phyloP scores from a whole-genome alignment of 2,888 invertebrate species.

The Alitta virens region DNA sequence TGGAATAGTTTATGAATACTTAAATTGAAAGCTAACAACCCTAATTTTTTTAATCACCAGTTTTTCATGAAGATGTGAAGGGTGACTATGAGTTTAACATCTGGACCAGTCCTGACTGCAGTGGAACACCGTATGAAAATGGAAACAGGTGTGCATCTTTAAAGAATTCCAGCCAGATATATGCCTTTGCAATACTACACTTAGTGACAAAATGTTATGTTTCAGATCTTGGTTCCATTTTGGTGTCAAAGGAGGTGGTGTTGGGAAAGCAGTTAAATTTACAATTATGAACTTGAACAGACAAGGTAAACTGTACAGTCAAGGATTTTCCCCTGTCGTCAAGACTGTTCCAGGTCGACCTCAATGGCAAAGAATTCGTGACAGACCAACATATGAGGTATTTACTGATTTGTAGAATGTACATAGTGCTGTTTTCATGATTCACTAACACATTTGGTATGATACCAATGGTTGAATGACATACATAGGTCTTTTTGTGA shows the following conservation, averaged over 20 bases:
- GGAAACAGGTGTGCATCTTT: conserved; percentile 63
- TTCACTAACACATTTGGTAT: no score
- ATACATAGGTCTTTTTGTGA: no score
- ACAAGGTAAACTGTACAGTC: conserved; percentile 84
- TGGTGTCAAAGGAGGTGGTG: conserved; percentile 67
- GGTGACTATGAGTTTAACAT: conserved; percentile 78
- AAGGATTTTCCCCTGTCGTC: conserved; percentile 63
- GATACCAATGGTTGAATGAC: no score
- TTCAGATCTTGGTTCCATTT: conserved; percentile 87
- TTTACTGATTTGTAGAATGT: no score
- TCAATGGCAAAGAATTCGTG: conserved; percentile 81
- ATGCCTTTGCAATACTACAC: neutral
- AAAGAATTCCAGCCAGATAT: neutral
- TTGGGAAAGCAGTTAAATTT: conserved; percentile 66
- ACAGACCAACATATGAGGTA: conserved; percentile 76
- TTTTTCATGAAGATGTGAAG: neutral
- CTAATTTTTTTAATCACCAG: no score
- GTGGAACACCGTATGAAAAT: conserved; percentile 83
- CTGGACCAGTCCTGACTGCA: conserved; percentile 88
- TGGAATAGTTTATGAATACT: neutral
- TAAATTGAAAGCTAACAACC: neutral
- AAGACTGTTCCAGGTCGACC: conserved; percentile 70
- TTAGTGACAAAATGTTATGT: neutral
- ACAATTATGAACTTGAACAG: conserved; percentile 85
- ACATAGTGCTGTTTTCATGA: no score